Percentiles rank a stretch among this genome's conserved stretches.
Evolutionary conservation across 2,888 invertebrate species (phyloP).

Genomic region (Eumacrocentrus americanus): DNA sequence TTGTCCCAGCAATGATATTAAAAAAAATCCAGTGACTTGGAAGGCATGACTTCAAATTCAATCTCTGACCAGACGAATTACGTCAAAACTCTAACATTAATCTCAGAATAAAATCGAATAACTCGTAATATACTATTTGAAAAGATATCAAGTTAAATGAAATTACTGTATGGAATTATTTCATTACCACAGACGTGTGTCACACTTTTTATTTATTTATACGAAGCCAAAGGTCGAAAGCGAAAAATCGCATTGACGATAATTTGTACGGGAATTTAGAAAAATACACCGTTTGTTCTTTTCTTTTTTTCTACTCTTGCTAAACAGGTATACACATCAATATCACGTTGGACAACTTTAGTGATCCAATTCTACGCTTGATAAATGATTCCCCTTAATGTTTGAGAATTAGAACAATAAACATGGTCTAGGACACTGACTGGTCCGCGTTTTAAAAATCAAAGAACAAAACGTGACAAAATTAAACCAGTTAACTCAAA

Average conservation of each 20-base stretch:
- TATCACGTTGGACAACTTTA: slow-evolving; percentile 43
- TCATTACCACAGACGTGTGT: slow-evolving; percentile 20
- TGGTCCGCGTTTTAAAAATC: too few species aligned
- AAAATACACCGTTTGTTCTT: slow-evolving; percentile 46
- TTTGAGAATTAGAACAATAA: too few species aligned
- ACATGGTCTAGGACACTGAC: too few species aligned
- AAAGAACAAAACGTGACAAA: too few species aligned
- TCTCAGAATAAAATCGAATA: slow-evolving; percentile 39
- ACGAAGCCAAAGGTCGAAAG: slow-evolving; percentile 20
- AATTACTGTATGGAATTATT: slow-evolving; percentile 23
- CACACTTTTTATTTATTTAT: neutral
- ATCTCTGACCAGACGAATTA: slow-evolving; percentile 23
- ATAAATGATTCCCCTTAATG: slow-evolving; percentile 16
- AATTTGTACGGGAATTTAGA: slow-evolving; percentile 41
- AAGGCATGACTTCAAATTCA: slow-evolving; percentile 46
- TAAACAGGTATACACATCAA: slow-evolving; percentile 51
- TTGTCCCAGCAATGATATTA: neutral
- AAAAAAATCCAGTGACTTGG: slow-evolving; percentile 22
- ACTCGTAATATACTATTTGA: slow-evolving; percentile 36
- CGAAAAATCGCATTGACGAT: slow-evolving; percentile 28
- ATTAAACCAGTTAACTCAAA: slow-evolving; percentile 56
- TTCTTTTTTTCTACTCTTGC: slow-evolving; percentile 42
- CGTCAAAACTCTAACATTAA: slow-evolving; percentile 34
- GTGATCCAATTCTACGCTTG: slow-evolving; percentile 34
- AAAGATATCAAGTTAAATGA: slow-evolving; percentile 12